Evolutionary conservation across 1,140 invertebrate species (phyloP), one percentile per base, ranked within the genome.

Genomic region (Drosophila ficusphila): DNA sequence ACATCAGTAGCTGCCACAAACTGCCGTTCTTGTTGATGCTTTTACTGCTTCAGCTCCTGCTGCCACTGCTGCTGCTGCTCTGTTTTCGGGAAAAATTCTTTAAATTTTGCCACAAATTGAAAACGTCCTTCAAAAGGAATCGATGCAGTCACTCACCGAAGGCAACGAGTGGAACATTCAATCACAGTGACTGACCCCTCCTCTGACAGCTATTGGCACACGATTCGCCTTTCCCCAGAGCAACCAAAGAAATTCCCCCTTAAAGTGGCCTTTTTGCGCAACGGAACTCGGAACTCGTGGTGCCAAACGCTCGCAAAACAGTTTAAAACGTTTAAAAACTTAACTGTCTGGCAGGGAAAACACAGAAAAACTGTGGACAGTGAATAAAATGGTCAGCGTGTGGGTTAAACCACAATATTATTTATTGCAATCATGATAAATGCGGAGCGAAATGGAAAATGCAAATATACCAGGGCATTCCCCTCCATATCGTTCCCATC

Each of bases 361-460:
- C 31, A 25, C 8, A 21, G 18, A 23, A 25, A 39, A 58, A 16
- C 14, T 19, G 14, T 6, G 19, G 3, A n/a, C 16, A 67, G 36
- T 47, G 6, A 42, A 29, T 41, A 16, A 27, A 51, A 65, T 56
- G 76, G 29, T 48, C 49, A 29, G 36, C 39, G 71, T n/a, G 51
- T 64, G 33, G 65, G 71, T 79, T 79, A 60, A 83, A 21, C 76
- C 60, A 51, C 70, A 62, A 57, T 72, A 76, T 79, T 85, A 85
- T 85, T 85, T 85, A 86, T 85, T 62, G 71, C 79, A 85, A 74
- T 69, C 49, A 68, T 60, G 61, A 82, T 85, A 76, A 85, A 85
- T 78, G 46, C 38, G 48, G 23, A 42, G 39, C 23, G 34, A 74
- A 64, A 54, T 78, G 64, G 61, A 83, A 70, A 78, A 75, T 78